These are phyloP conservation scores for Lobophora halterata DNA, from an alignment of 2,888 invertebrate genomes.

Conservation along the genomic window DNA sequence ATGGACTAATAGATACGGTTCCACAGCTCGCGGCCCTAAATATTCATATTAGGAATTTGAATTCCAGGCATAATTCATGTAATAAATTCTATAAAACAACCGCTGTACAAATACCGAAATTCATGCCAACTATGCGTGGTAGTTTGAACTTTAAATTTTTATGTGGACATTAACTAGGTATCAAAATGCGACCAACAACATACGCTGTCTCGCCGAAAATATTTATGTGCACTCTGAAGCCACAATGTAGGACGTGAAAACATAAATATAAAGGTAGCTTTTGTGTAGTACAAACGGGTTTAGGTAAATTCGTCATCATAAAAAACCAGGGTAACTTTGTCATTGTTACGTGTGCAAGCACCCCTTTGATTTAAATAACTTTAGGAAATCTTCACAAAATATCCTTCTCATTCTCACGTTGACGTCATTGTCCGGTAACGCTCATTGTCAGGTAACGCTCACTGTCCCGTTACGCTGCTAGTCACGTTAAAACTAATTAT, in stretches of 20 bases:
- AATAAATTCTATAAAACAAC: slow-evolving; percentile 19
- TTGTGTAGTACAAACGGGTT: slow-evolving; percentile 1
- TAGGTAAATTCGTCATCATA: not conserved
- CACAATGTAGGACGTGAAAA: slow-evolving; percentile 22
- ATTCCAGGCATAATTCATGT: slow-evolving; percentile 15
- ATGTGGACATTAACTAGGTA: slow-evolving; percentile 28
- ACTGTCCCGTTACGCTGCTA: no score
- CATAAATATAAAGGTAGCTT: slow-evolving; percentile 9
- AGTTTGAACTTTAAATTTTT: slow-evolving; percentile 40
- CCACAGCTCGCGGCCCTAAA: slow-evolving; percentile 11
- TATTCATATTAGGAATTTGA: slow-evolving; percentile 16
- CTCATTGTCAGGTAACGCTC: no score
- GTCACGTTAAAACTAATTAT: no score
- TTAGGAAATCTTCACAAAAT: no score
- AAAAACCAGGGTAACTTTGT: slow-evolving; percentile 11
- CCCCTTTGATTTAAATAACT: no score
- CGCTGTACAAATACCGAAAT: slow-evolving; percentile 34
- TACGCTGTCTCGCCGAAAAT: slow-evolving; percentile 20
- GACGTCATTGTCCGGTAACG: no score
- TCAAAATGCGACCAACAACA: slow-evolving; percentile 23
- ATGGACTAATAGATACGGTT: no score
- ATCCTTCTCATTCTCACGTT: no score
- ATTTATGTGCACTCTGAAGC: slow-evolving; percentile 22
- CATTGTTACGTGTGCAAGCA: no score
- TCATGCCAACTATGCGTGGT: slow-evolving; percentile 41